Evolutionary conservation across 2,888 invertebrate species (phyloP), one percentile per base, ranked within the genome.

Genomic region (Pseudolycoriella hygida): DNA sequence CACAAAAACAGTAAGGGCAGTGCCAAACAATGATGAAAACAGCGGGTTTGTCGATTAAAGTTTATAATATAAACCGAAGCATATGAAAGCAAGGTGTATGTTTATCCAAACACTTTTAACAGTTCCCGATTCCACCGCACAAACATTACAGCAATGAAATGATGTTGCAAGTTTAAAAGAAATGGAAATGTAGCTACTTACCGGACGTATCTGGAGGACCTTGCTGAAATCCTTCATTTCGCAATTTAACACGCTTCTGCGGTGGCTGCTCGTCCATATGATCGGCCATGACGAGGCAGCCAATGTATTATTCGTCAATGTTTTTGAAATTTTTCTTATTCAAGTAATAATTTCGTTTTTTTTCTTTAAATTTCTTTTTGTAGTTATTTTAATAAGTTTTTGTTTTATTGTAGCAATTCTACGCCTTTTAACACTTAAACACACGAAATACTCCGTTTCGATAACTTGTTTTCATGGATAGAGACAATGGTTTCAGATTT

Each of bases 241-340:
- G 70, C 70, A 92, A 80, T 73, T 92, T 92, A 66, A 82, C 83
- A 79, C 92, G 82, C 80, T 93, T 92, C 67, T 81, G 88, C 69
- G 92, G 89, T 77, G 90, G 92, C 72, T 90, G 92, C 72, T 90
- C 90, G 73, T 88, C 88, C 70, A 86, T 77, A 74, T 86, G 86
- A 78, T 92, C 92, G 74, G 88, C 88, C 92, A 92, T 92, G 8
- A 17, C 17, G 11, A 39, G 11, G 17, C 15, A 39, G 15, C 17
- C 39, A 34, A 34, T 14, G n/a, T 25, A 25, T 25, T 25, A 25
- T 25, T 25, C 25, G 25, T 25, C n/a, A 37, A 37, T 37, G 37
- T 37, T 37, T 12, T 37, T 15, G 4, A 12, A 8, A 15, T 37
- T 37, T 37, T 15, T 37, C 11, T 14, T 37, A 37, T 4, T 15